Percentiles rank a stretch among this genome's conserved stretches.
Evolutionary conservation across 2,888 invertebrate genomes (phyloP).

Genomic region (Acrobasis repandana): DNA sequence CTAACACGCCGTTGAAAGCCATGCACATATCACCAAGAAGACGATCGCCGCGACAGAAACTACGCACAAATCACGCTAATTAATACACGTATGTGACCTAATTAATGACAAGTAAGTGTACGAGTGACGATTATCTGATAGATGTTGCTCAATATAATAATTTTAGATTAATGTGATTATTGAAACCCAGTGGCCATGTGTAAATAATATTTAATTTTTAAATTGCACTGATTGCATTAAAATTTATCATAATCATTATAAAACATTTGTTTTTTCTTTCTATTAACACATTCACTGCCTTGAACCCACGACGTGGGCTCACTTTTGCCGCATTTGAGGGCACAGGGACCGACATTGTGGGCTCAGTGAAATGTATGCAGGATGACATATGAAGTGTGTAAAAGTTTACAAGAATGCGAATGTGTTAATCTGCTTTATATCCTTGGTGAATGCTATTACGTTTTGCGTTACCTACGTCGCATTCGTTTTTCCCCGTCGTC

Average conservation of each 20-base stretch:
- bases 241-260: slow-evolving; percentile 8
- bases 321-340: too few species aligned
- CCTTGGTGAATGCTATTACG: too few species aligned
- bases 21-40: slow-evolving; percentile 72
- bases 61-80: slow-evolving; percentile 39
- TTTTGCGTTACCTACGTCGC: too few species aligned
- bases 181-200: slow-evolving; percentile 61
- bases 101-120: slow-evolving; percentile 28
- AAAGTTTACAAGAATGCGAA: too few species aligned
- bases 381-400: too few species aligned
- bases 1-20: slow-evolving; percentile 83
- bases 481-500: too few species aligned
- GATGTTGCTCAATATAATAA: slow-evolving; percentile 16
- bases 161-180: slow-evolving; percentile 36
- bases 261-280: background rate
- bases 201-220: slow-evolving; percentile 51
- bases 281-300: too few species aligned
- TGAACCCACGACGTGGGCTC: too few species aligned
- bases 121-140: slow-evolving; percentile 27
- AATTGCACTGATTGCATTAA: slow-evolving; percentile 33
- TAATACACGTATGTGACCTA: slow-evolving; percentile 15
- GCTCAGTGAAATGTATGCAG: too few species aligned
- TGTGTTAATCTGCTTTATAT: too few species aligned
- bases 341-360: too few species aligned
- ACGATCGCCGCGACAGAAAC: slow-evolving; percentile 68